Base-by-base conservation (phyloP, 2,888 invertebrate species). In the Rhagonycha fulva region DNA sequence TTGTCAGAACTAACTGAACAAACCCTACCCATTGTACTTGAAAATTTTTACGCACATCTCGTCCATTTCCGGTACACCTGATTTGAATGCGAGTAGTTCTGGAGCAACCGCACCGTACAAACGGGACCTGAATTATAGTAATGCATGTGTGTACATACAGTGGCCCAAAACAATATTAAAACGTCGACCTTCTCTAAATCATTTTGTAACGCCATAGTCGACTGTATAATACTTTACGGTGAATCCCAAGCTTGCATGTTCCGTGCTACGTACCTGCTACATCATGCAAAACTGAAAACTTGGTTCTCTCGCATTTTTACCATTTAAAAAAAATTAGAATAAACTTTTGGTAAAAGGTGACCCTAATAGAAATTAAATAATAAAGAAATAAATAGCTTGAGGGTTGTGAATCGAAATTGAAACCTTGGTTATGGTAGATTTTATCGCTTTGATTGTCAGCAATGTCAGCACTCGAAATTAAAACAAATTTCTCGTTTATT, bases 201-300 rank as follows among this genome's bases (percentile, higher is more conserved):
- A 19, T 47, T 47, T 47, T n/a, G 47, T 47, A 47, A 47, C 47
- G 47, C 47, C 47, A 26, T 78, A 74, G 47, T 60, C 70, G 66
- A 72, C 74, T 75, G 71, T 68, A 77, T 74, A 75, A 77, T 77
- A 77, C 72, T 77, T 79, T 76, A 77, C 70, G 74, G 74, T 74
- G 74, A 70, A 79, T 77, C 77, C 70, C 71, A 12, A 77, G 75
- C 75, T 72, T 77, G 70, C 70, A 62, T 76, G 77, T 74, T 74
- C 72, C 62, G 23, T 32, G 66, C 14, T 71, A 19, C 62, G 60
- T 68, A 62, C 26, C 14, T 67, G 66, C 28, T 28, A 47, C 28
- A 28, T 24, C 14, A 62, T 74, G 63, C 70, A 70, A 69, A 74
- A 74, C 62, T 74, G 74, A 69, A 47, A 47, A 47, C 7, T 47